Percentiles rank a stretch among this genome's conserved stretches.
These are phyloP conservation scores for Pelecanoides urinatrix DNA, from an alignment of 2,113 vertebrate genomes.

Conservation along the genomic window DNA sequence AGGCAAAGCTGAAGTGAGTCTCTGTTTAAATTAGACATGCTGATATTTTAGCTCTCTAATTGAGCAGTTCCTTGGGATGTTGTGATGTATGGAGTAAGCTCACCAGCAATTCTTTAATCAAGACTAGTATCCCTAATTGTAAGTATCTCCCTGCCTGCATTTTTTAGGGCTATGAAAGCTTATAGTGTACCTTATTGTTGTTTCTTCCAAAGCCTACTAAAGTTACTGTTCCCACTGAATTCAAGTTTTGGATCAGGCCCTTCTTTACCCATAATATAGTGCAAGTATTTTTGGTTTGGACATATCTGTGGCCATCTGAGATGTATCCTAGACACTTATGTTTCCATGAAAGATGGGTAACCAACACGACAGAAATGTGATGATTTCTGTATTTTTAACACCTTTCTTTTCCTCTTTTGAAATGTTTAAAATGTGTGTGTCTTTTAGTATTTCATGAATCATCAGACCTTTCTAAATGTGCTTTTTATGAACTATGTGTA, in stretches of 20 bases:
- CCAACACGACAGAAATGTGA: neutral
- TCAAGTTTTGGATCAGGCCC: neutral
- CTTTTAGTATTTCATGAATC: neutral
- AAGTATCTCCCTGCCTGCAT: neutral
- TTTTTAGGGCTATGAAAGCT: neutral
- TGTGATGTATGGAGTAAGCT: neutral
- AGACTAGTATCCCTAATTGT: neutral
- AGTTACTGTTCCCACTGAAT: neutral
- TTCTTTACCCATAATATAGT: neutral
- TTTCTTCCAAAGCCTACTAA: conserved; percentile 16
- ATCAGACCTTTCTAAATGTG: conserved; percentile 23
- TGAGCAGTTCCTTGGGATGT: neutral
- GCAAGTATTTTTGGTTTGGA: neutral
- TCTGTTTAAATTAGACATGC: neutral
- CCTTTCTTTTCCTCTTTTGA: conserved; percentile 12
- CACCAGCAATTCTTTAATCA: conserved; percentile 3
- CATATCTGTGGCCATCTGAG: neutral
- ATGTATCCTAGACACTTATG: neutral
- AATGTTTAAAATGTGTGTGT: conserved; percentile 20
- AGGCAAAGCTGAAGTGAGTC: neutral
- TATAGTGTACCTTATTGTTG: neutral
- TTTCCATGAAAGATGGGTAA: neutral
- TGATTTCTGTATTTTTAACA: conserved; percentile 6
- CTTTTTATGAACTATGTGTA: conserved; percentile 36
- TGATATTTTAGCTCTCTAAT: neutral